Base-by-base conservation (phyloP, 1,140 invertebrate species). In the Mya arenaria region DNA sequence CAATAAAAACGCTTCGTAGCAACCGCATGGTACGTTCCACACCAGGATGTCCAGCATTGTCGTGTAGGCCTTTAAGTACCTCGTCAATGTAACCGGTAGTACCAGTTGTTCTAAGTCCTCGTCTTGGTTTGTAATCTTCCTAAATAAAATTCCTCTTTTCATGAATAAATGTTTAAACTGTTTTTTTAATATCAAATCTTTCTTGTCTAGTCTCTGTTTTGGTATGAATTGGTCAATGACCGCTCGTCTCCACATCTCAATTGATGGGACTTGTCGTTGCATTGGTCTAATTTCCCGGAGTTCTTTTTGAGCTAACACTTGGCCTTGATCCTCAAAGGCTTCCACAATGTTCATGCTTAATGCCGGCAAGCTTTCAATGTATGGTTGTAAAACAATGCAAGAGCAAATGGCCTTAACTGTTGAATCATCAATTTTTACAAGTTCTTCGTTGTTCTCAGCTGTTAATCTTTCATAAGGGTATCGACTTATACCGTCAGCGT, bases 401-500 rank as follows among this genome's bases (percentile, higher is more conserved):
- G 44, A 19, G 19, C 68, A 71, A 32, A 71, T 71, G 48, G n/a
- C 36, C 30, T 60, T 74, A 4, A 39, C 36, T 8, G 55, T 25
- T 13, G 58, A 5, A 19, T 74, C 28, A 13, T 60, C 36, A 17
- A 74, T 60, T 5, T 39, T 74, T 4, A 4, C 36, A 1, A 52
- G 28, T 6, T 71, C n/a, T 4, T 71, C 28, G 13, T 5, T 10
- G 44, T 30, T 52, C 1, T 52, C n/a, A n/a, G n/a, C n/a, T n/a
- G n/a, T 44, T 32, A n/a, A n/a, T n/a, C n/a, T 48, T 48, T 48
- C 41, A 48, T 48, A 19, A 13, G 44, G 71, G 23, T 73, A 73
- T 73, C 71, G 41, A 23, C 71, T 73, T 41, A 73, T 15, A n/a
- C 48, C 19, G 28, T 73, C 71, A n/a, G 71, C 71, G 37, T 73